phyloP scores from a whole-genome alignment of 1,140 invertebrate species.

The Choristoneura fumiferana region DNA sequence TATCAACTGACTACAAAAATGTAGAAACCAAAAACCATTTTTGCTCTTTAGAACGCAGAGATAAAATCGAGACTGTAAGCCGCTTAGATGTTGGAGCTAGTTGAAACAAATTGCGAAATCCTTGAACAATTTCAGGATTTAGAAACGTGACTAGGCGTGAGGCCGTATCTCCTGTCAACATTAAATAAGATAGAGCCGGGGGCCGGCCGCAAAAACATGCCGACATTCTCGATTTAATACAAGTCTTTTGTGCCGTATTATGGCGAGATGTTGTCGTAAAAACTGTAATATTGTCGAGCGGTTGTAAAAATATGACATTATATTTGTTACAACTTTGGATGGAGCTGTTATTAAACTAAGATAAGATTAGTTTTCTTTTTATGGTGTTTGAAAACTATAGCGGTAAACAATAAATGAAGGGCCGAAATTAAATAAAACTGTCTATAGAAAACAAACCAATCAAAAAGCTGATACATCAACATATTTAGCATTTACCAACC shows the following conservation, averaged over 20 bases:
- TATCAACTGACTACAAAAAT: too few relatives aligned
- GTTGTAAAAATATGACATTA: conserved; percentile 8
- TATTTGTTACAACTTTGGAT: conserved; percentile 13
- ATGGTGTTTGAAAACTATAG: too few relatives aligned
- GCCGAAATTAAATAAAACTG: too few relatives aligned
- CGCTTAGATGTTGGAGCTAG: neutral
- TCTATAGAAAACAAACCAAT: too few relatives aligned
- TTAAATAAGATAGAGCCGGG: neutral
- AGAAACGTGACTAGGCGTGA: neutral
- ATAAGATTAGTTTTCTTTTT: neutral
- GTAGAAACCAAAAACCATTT: neutral
- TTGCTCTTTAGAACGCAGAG: neutral
- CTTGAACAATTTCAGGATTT: conserved; percentile 5
- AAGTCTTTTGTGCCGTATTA: conserved; percentile 12
- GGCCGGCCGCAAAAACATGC: neutral
- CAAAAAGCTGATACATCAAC: too few relatives aligned
- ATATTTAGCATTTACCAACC: too few relatives aligned
- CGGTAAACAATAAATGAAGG: too few relatives aligned
- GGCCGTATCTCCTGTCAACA: neutral
- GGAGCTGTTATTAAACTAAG: conserved; percentile 7
- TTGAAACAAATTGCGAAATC: neutral
- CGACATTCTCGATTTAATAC: neutral
- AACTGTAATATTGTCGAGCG: conserved; percentile 13
- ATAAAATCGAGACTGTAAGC: conserved; percentile 11
- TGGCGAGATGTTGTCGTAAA: conserved; percentile 7